phyloP scores from a whole-genome alignment of 2,888 invertebrate genomes.

The Teleiodes luculella region DNA sequence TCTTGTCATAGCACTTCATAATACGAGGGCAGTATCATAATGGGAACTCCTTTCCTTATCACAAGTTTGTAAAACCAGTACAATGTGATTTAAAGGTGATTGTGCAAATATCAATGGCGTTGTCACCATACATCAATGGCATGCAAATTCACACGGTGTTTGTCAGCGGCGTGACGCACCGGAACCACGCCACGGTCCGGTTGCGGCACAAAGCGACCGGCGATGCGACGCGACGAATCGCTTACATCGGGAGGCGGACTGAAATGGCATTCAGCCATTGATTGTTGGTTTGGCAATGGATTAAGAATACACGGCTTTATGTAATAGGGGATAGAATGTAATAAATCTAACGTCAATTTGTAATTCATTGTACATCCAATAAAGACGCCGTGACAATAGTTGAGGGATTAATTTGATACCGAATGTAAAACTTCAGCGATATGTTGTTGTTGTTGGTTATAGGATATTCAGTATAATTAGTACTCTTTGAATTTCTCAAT shows the following conservation, averaged over 20 bases:
- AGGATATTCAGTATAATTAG: too few relatives aligned
- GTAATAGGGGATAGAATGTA: too few relatives aligned
- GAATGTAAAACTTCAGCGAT: too few relatives aligned
- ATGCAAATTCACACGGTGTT: slow-evolving; percentile 30
- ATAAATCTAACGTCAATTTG: too few relatives aligned
- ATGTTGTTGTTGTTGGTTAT: too few relatives aligned
- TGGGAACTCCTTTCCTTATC: neutral
- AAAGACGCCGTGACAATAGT: too few relatives aligned
- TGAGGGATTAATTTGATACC: too few relatives aligned
- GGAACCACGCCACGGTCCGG: slow-evolving; percentile 66
- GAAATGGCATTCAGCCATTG: neutral
- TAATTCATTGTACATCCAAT: too few relatives aligned
- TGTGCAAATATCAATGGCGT: neutral
- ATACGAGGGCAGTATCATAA: too few relatives aligned
- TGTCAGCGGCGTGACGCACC: slow-evolving; percentile 57
- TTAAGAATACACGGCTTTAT: neutral
- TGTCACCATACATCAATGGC: neutral
- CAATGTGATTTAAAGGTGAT: neutral
- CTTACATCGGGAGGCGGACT: slow-evolving; percentile 12
- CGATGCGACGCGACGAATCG: slow-evolving; percentile 37
- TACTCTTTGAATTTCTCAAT: too few relatives aligned
- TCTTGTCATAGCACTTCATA: too few relatives aligned
- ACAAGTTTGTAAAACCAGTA: neutral
- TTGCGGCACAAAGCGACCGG: slow-evolving; percentile 41
- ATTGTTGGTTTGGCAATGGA: neutral